Conservation (phyloP, 37 sponge, comb jelly and placozoan genomes). For the Hormiphora californensis region DNA sequence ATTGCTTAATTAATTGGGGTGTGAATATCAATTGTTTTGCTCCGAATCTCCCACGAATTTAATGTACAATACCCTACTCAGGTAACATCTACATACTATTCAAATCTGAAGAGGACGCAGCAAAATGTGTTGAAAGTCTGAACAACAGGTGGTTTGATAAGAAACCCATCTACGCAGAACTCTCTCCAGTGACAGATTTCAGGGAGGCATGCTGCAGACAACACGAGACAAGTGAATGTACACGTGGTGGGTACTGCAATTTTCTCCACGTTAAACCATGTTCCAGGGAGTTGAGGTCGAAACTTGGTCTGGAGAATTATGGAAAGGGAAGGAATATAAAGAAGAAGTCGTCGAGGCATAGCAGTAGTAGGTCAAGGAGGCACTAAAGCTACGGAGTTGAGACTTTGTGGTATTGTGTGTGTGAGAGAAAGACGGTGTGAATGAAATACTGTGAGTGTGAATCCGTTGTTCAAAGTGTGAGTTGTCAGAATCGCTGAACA, state of each 20-base stretch:
- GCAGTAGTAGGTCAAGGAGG: background rate
- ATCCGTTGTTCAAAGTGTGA: too few species aligned
- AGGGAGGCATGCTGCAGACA: conserved; percentile 49
- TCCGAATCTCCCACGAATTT: background rate
- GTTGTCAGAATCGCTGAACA: too few species aligned
- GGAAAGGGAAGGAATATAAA: conserved; percentile 40
- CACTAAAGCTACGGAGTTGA: too few species aligned
- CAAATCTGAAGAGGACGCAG: conserved; percentile 34
- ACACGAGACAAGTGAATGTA: conserved; percentile 47
- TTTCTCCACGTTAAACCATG: conserved; percentile 50
- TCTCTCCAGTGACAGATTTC: conserved; percentile 46
- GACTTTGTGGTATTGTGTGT: too few species aligned
- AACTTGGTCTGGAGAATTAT: conserved; percentile 16
- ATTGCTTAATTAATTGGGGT: background rate
- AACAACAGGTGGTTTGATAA: conserved; percentile 43
- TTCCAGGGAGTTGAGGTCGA: background rate
- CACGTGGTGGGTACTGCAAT: conserved; percentile 47
- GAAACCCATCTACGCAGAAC: conserved; percentile 27
- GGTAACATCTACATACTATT: conserved; percentile 47
- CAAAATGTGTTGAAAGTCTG: conserved; percentile 31
- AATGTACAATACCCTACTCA: background rate
- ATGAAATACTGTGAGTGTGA: too few species aligned
- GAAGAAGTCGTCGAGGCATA: too few species aligned
- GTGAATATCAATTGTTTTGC: background rate
- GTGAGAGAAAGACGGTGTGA: too few species aligned